Conservation (phyloP, 2,888 invertebrate genomes). For the Hypsopygia costalis region DNA sequence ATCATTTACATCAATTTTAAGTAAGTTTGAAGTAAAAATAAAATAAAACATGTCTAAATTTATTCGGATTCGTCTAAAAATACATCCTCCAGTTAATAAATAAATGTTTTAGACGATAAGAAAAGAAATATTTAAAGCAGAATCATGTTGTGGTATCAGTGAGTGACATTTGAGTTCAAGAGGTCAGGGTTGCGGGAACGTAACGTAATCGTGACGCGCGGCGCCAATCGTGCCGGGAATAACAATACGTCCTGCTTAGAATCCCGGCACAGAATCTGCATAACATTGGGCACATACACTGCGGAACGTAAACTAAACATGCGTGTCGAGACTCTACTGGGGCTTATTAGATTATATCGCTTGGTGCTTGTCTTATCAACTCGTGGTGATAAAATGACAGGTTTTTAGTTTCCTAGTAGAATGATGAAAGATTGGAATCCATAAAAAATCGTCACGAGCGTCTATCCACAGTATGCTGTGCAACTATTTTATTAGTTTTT, state of each 20-base stretch:
- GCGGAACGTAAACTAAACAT: background rate
- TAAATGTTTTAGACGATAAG: conserved; percentile 2
- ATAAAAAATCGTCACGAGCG: too few species aligned
- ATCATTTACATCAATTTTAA: too few species aligned
- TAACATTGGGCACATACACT: conserved; percentile 25
- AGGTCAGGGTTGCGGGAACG: conserved; percentile 65
- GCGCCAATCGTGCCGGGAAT: conserved; percentile 57
- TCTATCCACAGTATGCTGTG: too few species aligned
- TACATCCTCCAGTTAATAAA: too few species aligned
- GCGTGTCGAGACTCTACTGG: background rate
- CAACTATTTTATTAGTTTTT: too few species aligned
- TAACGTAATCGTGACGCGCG: conserved; percentile 52
- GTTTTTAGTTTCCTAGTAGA: too few species aligned
- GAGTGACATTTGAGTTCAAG: conserved; percentile 69
- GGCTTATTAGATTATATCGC: background rate
- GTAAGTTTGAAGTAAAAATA: too few species aligned
- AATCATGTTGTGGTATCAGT: conserved; percentile 27
- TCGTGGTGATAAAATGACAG: too few species aligned
- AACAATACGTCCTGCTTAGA: conserved; percentile 49
- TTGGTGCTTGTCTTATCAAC: too few species aligned
- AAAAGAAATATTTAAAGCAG: conserved; percentile 11
- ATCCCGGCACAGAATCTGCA: conserved; percentile 50
- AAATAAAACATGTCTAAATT: too few species aligned
- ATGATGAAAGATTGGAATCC: too few species aligned
- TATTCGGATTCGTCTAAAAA: too few species aligned